phyloP scores from a whole-genome alignment of 2,113 vertebrate genomes.

The Forbesichthys papilliferus region DNA sequence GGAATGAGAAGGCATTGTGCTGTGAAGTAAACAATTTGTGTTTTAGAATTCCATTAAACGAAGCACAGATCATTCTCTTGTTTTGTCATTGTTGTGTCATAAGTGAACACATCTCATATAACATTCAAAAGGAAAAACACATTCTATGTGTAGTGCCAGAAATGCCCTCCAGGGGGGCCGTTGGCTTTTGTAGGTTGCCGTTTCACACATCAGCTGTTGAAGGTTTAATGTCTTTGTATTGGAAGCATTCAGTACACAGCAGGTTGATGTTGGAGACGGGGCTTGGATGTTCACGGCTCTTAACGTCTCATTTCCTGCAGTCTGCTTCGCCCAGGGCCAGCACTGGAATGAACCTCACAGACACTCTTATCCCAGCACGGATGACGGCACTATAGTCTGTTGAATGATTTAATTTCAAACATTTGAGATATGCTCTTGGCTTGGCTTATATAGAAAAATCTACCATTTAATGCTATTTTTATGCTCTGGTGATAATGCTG shows the following conservation, averaged over 20 bases:
- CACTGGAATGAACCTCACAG: slow-evolving; percentile 54
- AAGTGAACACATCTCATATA: neutral
- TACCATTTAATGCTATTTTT: no score
- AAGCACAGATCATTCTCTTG: neutral
- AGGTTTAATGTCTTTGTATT: slow-evolving; percentile 33
- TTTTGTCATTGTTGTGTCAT: neutral
- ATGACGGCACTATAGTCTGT: slow-evolving; percentile 16
- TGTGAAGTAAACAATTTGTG: slow-evolving; percentile 36
- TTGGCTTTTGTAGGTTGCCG: neutral
- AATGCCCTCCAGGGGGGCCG: neutral
- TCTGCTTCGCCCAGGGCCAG: slow-evolving; percentile 49
- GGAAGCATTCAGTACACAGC: slow-evolving; percentile 51
- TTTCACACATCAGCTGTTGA: slow-evolving; percentile 17
- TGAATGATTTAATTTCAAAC: slow-evolving; percentile 15
- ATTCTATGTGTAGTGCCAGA: neutral
- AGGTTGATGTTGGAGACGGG: slow-evolving; percentile 56
- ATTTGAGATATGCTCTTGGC: neutral
- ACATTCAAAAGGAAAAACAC: neutral
- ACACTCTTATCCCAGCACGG: slow-evolving; percentile 23
- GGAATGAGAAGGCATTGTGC: slow-evolving; percentile 29
- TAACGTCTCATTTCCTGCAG: slow-evolving; percentile 67
- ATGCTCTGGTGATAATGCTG: no score
- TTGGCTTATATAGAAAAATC: neutral
- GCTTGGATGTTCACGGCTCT: slow-evolving; percentile 53
- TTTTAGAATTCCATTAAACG: slow-evolving; percentile 9